A percentile compares a stretch with the other conserved stretches of the same genome.
phyloP scores from a whole-genome alignment of 2,888 invertebrate genomes.

The Epistrophe eligans region DNA sequence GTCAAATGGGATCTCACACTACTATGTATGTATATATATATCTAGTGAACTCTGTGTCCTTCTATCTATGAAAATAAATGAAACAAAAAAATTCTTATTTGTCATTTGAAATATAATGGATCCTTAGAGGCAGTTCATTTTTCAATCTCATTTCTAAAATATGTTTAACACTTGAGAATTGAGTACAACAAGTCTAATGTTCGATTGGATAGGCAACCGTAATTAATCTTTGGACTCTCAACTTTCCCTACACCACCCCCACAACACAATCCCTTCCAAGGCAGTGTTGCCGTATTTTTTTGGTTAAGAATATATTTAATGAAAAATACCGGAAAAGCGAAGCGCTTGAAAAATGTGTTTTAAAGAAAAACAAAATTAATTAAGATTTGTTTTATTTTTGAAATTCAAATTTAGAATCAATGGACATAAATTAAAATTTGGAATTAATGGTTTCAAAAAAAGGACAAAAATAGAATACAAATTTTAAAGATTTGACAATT shows the following conservation, averaged over 20 bases:
- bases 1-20: neutral
- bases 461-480: no score
- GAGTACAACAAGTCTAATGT: constrained; percentile 44
- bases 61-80: neutral
- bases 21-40: no score
- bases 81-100: neutral
- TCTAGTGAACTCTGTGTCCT: neutral
- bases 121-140: constrained; percentile 40
- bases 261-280: neutral
- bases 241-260: neutral
- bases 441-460: no score
- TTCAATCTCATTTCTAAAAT: constrained; percentile 6
- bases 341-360: neutral
- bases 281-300: neutral
- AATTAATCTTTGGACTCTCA: constrained; percentile 40
- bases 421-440: no score
- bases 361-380: no score
- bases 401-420: no score
- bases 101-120: constrained; percentile 40
- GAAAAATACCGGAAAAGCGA: neutral
- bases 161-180: constrained; percentile 23
- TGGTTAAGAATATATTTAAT: neutral
- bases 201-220: constrained; percentile 25
- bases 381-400: no score
- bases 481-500: no score